A percentile compares a stretch with the other conserved stretches of the same genome.
Evolutionary conservation across 2,113 vertebrate species (phyloP).

Genomic region (Lophura nycthemera): DNA sequence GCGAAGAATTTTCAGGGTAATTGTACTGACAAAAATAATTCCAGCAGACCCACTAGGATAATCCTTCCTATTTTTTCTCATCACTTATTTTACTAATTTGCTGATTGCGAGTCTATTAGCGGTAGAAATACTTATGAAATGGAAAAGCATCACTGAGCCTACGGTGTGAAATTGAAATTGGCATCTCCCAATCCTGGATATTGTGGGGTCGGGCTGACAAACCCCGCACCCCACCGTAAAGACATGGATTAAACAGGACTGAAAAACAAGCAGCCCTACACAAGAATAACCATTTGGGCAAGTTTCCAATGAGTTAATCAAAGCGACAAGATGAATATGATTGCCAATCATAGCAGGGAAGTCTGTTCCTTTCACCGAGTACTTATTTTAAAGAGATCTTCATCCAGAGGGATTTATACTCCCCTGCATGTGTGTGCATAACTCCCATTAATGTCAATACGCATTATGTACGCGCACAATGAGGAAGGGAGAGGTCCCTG

Average conservation of each 20-base stretch:
- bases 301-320: slow-evolving; percentile 36
- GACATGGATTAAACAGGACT: slow-evolving; percentile 19
- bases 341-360: slow-evolving; percentile 61
- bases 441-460: slow-evolving; percentile 40
- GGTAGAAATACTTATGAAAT: slow-evolving; percentile 44
- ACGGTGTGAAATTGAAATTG: slow-evolving; percentile 45
- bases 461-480: slow-evolving; percentile 11
- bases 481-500: slow-evolving; percentile 19
- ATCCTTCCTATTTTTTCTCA: slow-evolving; percentile 50
- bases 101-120: slow-evolving; percentile 62
- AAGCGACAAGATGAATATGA: slow-evolving; percentile 25
- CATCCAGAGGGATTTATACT: slow-evolving; percentile 41
- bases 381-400: slow-evolving; percentile 27
- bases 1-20: slow-evolving; percentile 65
- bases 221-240: neutral
- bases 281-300: slow-evolving; percentile 38
- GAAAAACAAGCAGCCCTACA: slow-evolving; percentile 20
- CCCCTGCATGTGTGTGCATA: slow-evolving; percentile 1
- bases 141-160: slow-evolving; percentile 43
- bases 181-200: slow-evolving; percentile 12
- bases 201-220: slow-evolving; percentile 17
- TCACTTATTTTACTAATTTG: slow-evolving; percentile 64
- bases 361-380: slow-evolving; percentile 39
- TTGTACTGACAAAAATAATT: slow-evolving; percentile 71
- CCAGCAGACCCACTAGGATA: slow-evolving; percentile 54